Percentiles rank a stretch among this genome's conserved stretches.
Evolutionary conservation across 2,888 invertebrate species (phyloP).

Genomic region (Drosophila cognata): DNA sequence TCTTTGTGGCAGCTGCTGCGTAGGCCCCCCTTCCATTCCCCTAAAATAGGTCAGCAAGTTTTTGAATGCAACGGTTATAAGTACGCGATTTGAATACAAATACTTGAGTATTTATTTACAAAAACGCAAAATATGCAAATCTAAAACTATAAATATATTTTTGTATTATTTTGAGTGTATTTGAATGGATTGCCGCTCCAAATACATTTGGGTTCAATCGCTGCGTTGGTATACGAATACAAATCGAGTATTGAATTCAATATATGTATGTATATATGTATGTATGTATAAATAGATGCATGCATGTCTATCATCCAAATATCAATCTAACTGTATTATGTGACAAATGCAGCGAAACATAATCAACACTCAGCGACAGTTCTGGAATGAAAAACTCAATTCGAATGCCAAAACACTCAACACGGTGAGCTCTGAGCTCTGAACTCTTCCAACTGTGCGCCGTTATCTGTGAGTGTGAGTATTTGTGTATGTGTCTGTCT

Average conservation of each 20-base stretch:
- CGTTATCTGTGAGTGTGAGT: slow-evolving; percentile 5
- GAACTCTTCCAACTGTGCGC: slow-evolving; percentile 15
- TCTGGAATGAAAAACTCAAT: slow-evolving; percentile 58
- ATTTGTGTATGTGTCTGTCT: slow-evolving; percentile 9
- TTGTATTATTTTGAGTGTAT: slow-evolving; percentile 27
- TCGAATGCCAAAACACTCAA: slow-evolving; percentile 75
- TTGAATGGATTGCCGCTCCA: slow-evolving; percentile 67
- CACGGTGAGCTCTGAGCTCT: slow-evolving; percentile 39
- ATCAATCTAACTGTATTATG: slow-evolving; percentile 51
- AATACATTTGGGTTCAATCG: slow-evolving; percentile 75
- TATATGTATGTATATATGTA: slow-evolving; percentile 1
- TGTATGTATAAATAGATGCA: slow-evolving; percentile 5
- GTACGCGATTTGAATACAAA: slow-evolving; percentile 56
- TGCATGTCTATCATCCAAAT: slow-evolving; percentile 15
- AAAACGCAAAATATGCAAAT: slow-evolving; percentile 25
- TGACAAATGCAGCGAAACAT: slow-evolving; percentile 59
- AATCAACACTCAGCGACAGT: slow-evolving; percentile 59
- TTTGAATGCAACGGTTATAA: slow-evolving; percentile 37
- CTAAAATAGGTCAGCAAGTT: slow-evolving; percentile 48
- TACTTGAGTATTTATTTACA: slow-evolving; percentile 40
- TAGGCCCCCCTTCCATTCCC: neutral
- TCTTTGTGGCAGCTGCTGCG: neutral
- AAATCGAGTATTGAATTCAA: slow-evolving; percentile 43
- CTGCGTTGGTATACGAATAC: slow-evolving; percentile 38
- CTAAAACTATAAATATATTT: slow-evolving; percentile 26